Evolutionary conservation across 2,797 vertebrate genomes (phyloP), one percentile per base, ranked within the genome.

Genomic region (Saguinus oedipus): DNA sequence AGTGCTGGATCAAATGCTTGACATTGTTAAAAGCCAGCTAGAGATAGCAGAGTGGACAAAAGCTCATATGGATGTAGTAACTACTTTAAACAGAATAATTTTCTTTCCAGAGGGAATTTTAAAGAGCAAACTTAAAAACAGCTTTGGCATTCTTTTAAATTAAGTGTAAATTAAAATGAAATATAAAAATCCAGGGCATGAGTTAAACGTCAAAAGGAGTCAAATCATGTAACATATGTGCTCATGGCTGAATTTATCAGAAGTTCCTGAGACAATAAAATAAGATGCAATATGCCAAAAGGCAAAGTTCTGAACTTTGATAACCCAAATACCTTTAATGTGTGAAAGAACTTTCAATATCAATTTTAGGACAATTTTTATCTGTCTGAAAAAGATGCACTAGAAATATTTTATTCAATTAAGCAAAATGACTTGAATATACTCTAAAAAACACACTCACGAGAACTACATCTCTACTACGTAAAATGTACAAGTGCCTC

Each of bases 401-500:
- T 81, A 76, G 33, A 68, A 88, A 68, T 10, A 88, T 72, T 68
- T n/a, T n/a, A 33, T 68, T 68, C 44, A 87, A 61, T 36, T 92
- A 89, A 85, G 10, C 33, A 95, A 68, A 68, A 80, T 87, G 44
- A 93, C 5, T 74, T 15, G 15, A 94, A 94, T 88, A 84, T 42
- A 27, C 30, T 91, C 61, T 48, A 24, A 93, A 22, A 92, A 95
- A 79, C 64, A 85, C 24, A 7, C 53, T 90, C 55, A 70, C 46
- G 36, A 42, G 15, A 96, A 94, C 2, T 15, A 75, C 61, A 72
- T 68, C 46, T 75, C 55, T 83, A 64, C 11, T 42, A 90, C 27
- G 10, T 61, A 81, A 94, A 90, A 80, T 48, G 64, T n/a, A 59
- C 8, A 94, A 59, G 92, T 68, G 26, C 4, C 12, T 88, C 24